Conservation (phyloP, 2,888 invertebrate species). For the Erebia aethiops region DNA sequence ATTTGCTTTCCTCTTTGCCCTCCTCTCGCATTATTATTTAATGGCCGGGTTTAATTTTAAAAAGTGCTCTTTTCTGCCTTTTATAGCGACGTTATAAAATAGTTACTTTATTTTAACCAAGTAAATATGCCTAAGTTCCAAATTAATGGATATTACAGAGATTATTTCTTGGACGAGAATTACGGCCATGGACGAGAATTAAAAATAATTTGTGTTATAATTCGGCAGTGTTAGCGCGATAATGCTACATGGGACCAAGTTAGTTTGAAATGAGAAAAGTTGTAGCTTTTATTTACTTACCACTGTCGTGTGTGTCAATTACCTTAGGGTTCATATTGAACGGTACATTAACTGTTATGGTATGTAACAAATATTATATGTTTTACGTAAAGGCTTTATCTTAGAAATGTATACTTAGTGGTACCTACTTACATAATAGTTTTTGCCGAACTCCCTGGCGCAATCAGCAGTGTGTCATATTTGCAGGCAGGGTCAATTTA, state of each 20-base stretch:
- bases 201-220: background rate
- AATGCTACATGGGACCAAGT: conserved; percentile 2
- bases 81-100: conserved; percentile 11
- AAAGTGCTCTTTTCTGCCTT: conserved; percentile 14
- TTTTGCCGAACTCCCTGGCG: no score
- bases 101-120: conserved; percentile 7
- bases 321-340: background rate
- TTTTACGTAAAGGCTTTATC: no score
- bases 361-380: no score
- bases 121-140: background rate
- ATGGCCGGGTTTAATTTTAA: conserved; percentile 17
- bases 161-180: background rate
- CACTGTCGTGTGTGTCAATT: background rate
- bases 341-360: background rate
- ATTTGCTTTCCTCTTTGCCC: conserved; percentile 42
- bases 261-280: conserved; percentile 28
- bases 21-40: conserved; percentile 40
- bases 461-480: no score
- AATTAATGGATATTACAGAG: background rate
- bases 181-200: background rate
- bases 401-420: no score
- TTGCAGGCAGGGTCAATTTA: no score
- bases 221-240: conserved; percentile 2
- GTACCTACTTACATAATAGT: no score
- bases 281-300: conserved; percentile 12